Evolutionary conservation across 2,797 vertebrate species (phyloP).

Genomic region (Aphelocoma californica): DNA sequence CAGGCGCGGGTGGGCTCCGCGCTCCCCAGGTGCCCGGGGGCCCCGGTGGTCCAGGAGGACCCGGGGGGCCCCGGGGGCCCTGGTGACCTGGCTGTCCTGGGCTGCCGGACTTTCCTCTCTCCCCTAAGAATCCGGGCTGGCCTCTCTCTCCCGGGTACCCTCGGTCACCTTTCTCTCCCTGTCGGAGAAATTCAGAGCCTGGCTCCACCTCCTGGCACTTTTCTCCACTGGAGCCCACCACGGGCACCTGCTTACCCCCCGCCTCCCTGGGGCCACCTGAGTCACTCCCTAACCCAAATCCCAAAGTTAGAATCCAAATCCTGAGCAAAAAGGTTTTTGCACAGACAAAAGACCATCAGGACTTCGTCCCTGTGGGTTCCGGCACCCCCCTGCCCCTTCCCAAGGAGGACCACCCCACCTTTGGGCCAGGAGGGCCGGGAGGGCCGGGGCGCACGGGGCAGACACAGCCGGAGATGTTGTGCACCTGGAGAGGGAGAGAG

Average conservation of each 20-base stretch:
- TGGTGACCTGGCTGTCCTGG: slow-evolving; percentile 54
- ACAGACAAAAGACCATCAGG: accelerated
- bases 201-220: background rate
- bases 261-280: background rate
- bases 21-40: background rate
- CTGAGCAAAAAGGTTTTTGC: background rate
- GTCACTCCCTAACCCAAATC: background rate
- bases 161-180: slow-evolving; percentile 66
- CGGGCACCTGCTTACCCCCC: background rate
- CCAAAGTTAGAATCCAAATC: background rate
- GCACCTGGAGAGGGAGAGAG: background rate
- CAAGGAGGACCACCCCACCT: background rate
- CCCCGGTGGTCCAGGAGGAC: background rate
- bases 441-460: slow-evolving; percentile 46
- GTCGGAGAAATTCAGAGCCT: background rate
- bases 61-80: slow-evolving; percentile 41
- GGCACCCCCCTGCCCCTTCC: accelerated
- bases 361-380: background rate
- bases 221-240: background rate
- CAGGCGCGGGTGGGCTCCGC: background rate
- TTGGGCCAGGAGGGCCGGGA: slow-evolving; percentile 31
- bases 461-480: slow-evolving; percentile 31
- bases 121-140: slow-evolving; percentile 56
- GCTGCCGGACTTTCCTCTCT: slow-evolving; percentile 51
- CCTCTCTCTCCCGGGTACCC: slow-evolving; percentile 61